These are phyloP conservation scores for Lepidochrysops patricia DNA, from an alignment of 2,888 invertebrate genomes.

Conservation along the genomic window DNA sequence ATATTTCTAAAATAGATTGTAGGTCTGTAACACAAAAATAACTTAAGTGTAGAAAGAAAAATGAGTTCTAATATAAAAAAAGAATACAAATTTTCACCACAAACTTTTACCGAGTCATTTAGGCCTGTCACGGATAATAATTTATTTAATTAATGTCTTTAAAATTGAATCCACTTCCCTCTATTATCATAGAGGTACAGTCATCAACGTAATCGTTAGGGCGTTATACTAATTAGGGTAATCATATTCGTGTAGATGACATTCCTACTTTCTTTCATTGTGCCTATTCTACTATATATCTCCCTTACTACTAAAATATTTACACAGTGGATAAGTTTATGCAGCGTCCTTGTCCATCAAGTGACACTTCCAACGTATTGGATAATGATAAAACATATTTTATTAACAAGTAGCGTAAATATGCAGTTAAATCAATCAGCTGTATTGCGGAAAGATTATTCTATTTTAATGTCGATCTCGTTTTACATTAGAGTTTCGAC, in stretches of 20 bases:
- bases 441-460: too few species aligned
- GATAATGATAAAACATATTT: too few species aligned
- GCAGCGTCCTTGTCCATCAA: too few species aligned
- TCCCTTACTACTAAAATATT: too few species aligned
- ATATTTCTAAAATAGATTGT: constrained; percentile 16
- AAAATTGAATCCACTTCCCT: constrained; percentile 30
- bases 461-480: neutral
- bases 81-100: constrained; percentile 27
- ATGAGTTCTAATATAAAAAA: constrained; percentile 23
- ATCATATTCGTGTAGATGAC: neutral
- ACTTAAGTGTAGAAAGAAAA: constrained; percentile 21
- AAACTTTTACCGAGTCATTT: constrained; percentile 26
- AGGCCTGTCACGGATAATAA: constrained; percentile 30
- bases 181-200: constrained; percentile 30
- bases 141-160: constrained; percentile 32
- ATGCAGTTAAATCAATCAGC: neutral
- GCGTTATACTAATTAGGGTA: constrained; percentile 25
- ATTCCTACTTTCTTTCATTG: constrained; percentile 9
- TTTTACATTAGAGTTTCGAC: neutral
- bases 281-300: too few species aligned
- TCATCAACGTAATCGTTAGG: constrained; percentile 25
- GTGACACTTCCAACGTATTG: too few species aligned
- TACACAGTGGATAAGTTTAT: too few species aligned
- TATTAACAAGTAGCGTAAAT: neutral
- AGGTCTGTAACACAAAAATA: constrained; percentile 19